These are phyloP conservation scores for Macrophya annulata DNA, from an alignment of 2,888 invertebrate species.

Conservation along the genomic window DNA sequence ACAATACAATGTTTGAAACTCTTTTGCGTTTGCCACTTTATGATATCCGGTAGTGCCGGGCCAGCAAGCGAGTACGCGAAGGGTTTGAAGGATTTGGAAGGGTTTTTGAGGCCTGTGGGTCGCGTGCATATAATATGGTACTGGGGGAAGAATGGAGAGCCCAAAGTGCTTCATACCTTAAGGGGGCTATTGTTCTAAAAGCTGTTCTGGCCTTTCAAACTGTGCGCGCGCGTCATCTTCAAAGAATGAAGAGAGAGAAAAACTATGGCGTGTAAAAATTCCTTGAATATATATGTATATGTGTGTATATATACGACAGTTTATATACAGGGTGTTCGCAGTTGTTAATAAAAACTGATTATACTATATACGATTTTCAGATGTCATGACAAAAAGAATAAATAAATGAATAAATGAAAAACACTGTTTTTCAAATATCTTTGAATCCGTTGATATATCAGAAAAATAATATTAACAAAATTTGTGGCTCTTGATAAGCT, in stretches of 20 bases:
- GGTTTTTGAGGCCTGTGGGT: conserved; percentile 59
- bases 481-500: background rate
- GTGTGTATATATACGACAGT: background rate
- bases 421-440: conserved; percentile 62
- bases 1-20: conserved; percentile 19
- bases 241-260: conserved; percentile 57
- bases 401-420: too few species aligned
- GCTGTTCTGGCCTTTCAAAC: conserved; percentile 62
- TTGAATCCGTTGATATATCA: background rate
- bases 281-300: background rate
- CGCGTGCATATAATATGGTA: conserved; percentile 58
- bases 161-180: conserved; percentile 64
- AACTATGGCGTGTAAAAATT: conserved; percentile 23
- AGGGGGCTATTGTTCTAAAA: conserved; percentile 71
- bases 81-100: conserved; percentile 59
- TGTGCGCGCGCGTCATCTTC: conserved; percentile 33
- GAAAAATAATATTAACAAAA: background rate
- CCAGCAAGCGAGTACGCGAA: background rate
- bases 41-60: conserved; percentile 61
- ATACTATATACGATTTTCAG: background rate
- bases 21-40: conserved; percentile 60
- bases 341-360: background rate
- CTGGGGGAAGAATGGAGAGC: conserved; percentile 68
- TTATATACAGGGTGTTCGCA: background rate
- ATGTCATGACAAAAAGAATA: background rate